Conservation (phyloP, 2,888 invertebrate genomes). For the Macroteleia sp. region DNA sequence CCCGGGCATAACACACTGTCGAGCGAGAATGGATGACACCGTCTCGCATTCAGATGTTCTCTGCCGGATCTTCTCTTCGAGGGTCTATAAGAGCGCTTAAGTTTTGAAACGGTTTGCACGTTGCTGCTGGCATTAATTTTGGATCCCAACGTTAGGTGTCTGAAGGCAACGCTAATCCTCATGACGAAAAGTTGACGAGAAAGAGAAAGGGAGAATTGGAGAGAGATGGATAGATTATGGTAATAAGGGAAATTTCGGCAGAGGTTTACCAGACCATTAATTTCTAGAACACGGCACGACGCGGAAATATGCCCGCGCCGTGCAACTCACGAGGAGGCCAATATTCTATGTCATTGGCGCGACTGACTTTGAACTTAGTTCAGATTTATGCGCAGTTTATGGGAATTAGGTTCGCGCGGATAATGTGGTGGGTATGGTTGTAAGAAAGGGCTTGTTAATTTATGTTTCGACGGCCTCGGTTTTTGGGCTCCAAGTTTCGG, state of each 20-base stretch:
- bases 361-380: slow-evolving; percentile 53
- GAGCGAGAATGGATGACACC: slow-evolving; percentile 74
- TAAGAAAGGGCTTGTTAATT: slow-evolving; percentile 42
- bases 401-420: slow-evolving; percentile 50
- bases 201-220: not conserved
- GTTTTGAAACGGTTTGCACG: slow-evolving; percentile 74
- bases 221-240: slow-evolving; percentile 24
- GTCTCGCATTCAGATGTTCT: slow-evolving; percentile 38
- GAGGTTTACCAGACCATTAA: slow-evolving; percentile 55
- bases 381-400: slow-evolving; percentile 50
- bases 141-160: slow-evolving; percentile 53
- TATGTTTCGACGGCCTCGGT: slow-evolving; percentile 35
- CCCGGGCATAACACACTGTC: slow-evolving; percentile 47
- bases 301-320: slow-evolving; percentile 49
- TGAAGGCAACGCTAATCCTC: slow-evolving; percentile 47
- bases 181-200: slow-evolving; percentile 43
- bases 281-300: slow-evolving; percentile 44
- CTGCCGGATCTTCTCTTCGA: slow-evolving; percentile 8
- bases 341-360: slow-evolving; percentile 53
- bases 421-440: slow-evolving; percentile 23
- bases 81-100: slow-evolving; percentile 64
- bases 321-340: slow-evolving; percentile 28
- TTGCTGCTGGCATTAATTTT: slow-evolving; percentile 77
- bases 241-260: slow-evolving; percentile 56
- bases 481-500: slow-evolving; percentile 21